A percentile compares a stretch with the other conserved stretches of the same genome.
Evolutionary conservation across 2,888 invertebrate species (phyloP).

Genomic region (Augochlorella aurata): DNA sequence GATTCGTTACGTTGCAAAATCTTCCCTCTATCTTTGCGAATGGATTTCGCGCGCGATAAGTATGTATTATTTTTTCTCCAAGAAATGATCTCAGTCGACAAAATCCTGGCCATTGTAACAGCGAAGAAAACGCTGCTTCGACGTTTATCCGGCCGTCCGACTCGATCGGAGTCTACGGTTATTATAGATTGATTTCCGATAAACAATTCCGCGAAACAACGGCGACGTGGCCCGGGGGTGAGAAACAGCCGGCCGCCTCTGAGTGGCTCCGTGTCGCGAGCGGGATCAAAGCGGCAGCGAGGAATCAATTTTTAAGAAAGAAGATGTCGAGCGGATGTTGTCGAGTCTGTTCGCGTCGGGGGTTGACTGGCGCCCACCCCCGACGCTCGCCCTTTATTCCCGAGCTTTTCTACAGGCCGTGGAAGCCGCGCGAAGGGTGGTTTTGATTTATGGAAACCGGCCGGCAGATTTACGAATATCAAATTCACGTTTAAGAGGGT

Average conservation of each 20-base stretch:
- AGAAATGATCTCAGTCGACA: too few relatives aligned
- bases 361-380: conserved; percentile 41
- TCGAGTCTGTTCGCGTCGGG: conserved; percentile 65
- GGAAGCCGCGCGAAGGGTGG: conserved; percentile 69
- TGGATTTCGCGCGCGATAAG: too few relatives aligned
- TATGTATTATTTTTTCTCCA: too few relatives aligned
- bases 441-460: conserved; percentile 80
- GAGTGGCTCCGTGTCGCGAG: conserved; percentile 35
- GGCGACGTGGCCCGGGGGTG: conserved; percentile 17
- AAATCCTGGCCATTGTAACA: too few relatives aligned
- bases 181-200: not conserved
- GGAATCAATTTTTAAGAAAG: conserved; percentile 79
- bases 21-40: too few relatives aligned
- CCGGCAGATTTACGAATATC: conserved; percentile 81
- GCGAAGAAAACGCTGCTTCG: too few relatives aligned
- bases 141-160: too few relatives aligned
- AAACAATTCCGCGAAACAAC: conserved; percentile 28
- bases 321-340: conserved; percentile 79
- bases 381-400: conserved; percentile 19
- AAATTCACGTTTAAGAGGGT: conserved; percentile 78
- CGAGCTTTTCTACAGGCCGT: conserved; percentile 51
- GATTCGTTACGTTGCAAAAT: not conserved
- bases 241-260: conserved; percentile 21
- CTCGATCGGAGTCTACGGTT: too few relatives aligned
- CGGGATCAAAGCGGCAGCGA: conserved; percentile 63